Evolutionary conservation across 2,797 vertebrate genomes (phyloP).

Genomic region (Pogoniulus pusillus): DNA sequence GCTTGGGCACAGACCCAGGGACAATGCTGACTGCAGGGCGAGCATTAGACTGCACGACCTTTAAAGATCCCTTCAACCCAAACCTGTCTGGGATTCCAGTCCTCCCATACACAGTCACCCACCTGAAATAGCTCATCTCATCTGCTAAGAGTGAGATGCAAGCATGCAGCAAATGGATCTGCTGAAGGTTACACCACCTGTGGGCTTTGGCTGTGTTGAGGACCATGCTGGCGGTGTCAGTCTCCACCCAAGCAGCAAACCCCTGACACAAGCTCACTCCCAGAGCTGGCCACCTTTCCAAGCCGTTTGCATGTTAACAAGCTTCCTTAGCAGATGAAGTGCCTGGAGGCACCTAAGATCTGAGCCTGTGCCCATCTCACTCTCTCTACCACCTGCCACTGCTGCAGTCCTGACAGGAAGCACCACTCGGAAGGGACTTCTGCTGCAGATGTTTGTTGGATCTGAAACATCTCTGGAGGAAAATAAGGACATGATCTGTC

Average conservation of each 20-base stretch:
- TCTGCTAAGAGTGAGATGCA: not conserved
- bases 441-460: not conserved
- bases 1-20: rapidly evolving
- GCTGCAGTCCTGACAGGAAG: not conserved
- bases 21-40: not conserved
- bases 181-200: not conserved
- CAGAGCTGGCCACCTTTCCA: not conserved
- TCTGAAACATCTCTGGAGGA: not conserved
- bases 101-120: not conserved
- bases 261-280: rapidly evolving
- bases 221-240: not conserved
- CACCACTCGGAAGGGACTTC: not conserved
- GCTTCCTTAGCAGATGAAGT: not conserved
- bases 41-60: no score
- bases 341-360: not conserved
- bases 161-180: not conserved
- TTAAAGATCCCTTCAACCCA: no score
- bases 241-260: not conserved
- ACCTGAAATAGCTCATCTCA: not conserved
- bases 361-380: not conserved
- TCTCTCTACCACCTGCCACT: not conserved
- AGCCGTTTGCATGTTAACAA: not conserved
- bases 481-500: rapidly evolving
- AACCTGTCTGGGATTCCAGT: no score
- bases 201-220: no score